Evolutionary conservation across 2,888 invertebrate species (phyloP).

Genomic region (Lingula anatina): DNA sequence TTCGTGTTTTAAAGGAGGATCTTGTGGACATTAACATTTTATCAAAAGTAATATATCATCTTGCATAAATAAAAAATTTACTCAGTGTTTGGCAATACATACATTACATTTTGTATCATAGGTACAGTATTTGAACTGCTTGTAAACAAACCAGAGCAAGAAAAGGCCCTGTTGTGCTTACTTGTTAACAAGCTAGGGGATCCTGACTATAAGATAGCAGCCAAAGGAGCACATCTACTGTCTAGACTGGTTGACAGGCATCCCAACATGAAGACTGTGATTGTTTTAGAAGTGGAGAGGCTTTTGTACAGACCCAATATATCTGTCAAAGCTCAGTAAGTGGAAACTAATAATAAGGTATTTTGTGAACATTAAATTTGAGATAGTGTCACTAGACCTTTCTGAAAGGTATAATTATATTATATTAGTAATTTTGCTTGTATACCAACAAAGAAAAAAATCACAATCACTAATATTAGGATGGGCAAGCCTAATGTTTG

Average conservation of each 20-base stretch:
- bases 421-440: too few relatives aligned
- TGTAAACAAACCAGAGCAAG: conserved; percentile 75
- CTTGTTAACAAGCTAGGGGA: conserved; percentile 95
- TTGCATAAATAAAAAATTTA: background rate
- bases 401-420: too few relatives aligned
- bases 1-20: too few relatives aligned
- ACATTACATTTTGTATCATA: too few relatives aligned
- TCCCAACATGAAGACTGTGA: conserved; percentile 85
- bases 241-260: conserved; percentile 77
- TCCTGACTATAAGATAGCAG: conserved; percentile 79
- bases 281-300: conserved; percentile 83
- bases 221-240: conserved; percentile 80
- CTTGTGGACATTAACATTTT: too few relatives aligned
- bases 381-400: too few relatives aligned
- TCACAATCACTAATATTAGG: too few relatives aligned
- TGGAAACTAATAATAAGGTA: conserved; percentile 26
- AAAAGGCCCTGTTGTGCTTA: conserved; percentile 62
- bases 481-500: too few relatives aligned
- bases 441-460: too few relatives aligned
- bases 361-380: conserved; percentile 71
- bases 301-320: conserved; percentile 78
- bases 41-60: background rate
- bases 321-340: conserved; percentile 76
- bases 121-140: conserved; percentile 66
- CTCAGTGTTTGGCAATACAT: too few relatives aligned